Base-by-base conservation (phyloP, 2,797 vertebrate species). In the Melanotaenia maccullochi region DNA sequence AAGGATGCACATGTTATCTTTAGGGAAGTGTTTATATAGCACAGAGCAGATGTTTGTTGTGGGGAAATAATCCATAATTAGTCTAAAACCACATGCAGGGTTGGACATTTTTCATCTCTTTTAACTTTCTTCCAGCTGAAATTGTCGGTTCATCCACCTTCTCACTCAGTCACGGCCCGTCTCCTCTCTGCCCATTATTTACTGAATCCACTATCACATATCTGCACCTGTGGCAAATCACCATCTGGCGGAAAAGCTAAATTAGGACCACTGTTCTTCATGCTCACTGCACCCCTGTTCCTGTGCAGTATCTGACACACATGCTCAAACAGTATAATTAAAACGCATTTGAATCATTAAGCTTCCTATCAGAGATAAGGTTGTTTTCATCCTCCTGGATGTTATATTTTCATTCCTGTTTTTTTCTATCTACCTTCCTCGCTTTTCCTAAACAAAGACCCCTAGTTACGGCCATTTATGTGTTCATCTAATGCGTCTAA, bases 221-320 rank as follows among this genome's bases (percentile, higher is more conserved):
- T 86, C 87, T 82, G 83, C 88, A 83, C 88, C 88, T 87, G 88
- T 83, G 83, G 83, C 83, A 82, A 89, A 72, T 87, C 82, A 83
- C 89, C 90, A 87, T 89, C 90, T 90, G 90, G 69, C 78, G 78
- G 71, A 49, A 57, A 24, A 63, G 87, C 86, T 85, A 90, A 89
- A 90, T 90, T 76, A 85, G 81, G 79, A 79, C 73, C 72, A 8
- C 14, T 68, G 85, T 70, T 88, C 82, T 87, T 92, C 87, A 81
- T 86, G 88, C 90, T 85, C 72, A 22, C 67, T 85, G 87, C 85
- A 65, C 60, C 60, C 24, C 67, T 76, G 68, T 82, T 81, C 72
- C 20, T 7, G 3, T 65, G 58, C 65, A 49, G 73, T 85, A 82
- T 89, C 75, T 72, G 71, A 81, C 82, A 81, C 82, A 82, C 85